Conservation (phyloP, 2,888 invertebrate species). For the Celastrina argiolus region DNA sequence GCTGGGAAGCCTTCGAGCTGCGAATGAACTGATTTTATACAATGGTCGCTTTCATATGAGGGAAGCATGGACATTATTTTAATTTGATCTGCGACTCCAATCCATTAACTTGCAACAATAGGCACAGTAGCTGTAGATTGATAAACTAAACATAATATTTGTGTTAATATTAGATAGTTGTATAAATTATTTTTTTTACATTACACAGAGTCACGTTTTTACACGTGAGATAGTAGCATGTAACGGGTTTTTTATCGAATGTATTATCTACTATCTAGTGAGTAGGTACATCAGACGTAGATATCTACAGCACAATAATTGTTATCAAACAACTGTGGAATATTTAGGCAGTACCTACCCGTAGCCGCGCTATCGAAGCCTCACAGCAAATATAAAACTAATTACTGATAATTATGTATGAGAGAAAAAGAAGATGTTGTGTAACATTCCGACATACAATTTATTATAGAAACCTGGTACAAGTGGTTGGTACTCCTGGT, state of each 20-base stretch:
- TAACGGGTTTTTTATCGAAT: conserved; percentile 1
- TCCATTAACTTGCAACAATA: not conserved
- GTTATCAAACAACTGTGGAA: not conserved
- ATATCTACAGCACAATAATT: not conserved
- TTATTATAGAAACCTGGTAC: not conserved
- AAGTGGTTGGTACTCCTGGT: no score
- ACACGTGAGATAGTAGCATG: not conserved
- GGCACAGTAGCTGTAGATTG: not conserved
- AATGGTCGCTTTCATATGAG: not conserved
- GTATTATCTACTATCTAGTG: not conserved
- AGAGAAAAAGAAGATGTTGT: not conserved
- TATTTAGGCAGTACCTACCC: not conserved
- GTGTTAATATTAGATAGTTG: no score
- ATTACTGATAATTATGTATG: not conserved
- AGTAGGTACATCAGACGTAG: not conserved
- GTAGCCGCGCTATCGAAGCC: not conserved
- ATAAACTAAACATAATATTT: no score
- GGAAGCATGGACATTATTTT: not conserved
- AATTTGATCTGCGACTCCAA: conserved; percentile 1
- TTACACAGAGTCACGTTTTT: conserved; percentile 1
- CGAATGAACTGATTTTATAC: conserved; percentile 2
- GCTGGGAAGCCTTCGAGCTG: not conserved
- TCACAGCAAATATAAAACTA: not conserved
- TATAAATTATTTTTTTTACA: no score
- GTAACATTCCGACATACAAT: not conserved